Percentiles rank a stretch among this genome's conserved stretches.
Conservation (phyloP, 1,140 invertebrate genomes). For the Trichogramma pretiosum region DNA sequence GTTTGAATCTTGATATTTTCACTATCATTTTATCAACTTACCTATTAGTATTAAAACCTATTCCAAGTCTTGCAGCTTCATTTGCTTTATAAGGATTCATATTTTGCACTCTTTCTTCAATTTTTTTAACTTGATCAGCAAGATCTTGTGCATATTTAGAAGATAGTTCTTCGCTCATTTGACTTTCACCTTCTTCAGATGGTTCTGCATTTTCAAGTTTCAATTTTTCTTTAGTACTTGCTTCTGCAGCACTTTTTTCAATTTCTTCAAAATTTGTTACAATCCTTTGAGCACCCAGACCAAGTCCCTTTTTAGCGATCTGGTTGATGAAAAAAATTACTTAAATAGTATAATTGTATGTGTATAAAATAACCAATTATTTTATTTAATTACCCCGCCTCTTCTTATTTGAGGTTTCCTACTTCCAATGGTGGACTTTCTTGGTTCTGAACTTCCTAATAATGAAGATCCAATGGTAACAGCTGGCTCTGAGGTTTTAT, state of each 20-base stretch:
- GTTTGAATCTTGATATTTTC: no score
- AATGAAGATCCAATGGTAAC: conserved; percentile 33
- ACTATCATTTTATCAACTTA: conserved; percentile 27
- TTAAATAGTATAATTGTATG: neutral
- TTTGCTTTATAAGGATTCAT: conserved; percentile 80
- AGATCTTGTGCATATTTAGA: conserved; percentile 69
- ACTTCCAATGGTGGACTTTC: conserved; percentile 66
- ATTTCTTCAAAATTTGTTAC: conserved; percentile 93
- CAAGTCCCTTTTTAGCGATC: conserved; percentile 75
- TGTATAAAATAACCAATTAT: conserved; percentile 9
- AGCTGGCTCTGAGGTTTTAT: conserved; percentile 26
- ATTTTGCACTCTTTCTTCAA: conserved; percentile 67
- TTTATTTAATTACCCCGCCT: conserved; percentile 49
- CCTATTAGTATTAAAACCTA: conserved; percentile 68
- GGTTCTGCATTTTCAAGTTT: conserved; percentile 32
- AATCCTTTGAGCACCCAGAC: conserved; percentile 93
- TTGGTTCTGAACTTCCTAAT: conserved; percentile 41
- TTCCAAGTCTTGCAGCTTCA: conserved; percentile 87
- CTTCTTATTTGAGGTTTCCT: conserved; percentile 59
- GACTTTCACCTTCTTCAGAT: conserved; percentile 29
- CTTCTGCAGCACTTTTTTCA: conserved; percentile 73
- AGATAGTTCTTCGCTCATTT: conserved; percentile 70
- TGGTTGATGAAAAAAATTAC: conserved; percentile 30
- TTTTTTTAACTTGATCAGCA: conserved; percentile 64
- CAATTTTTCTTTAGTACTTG: conserved; percentile 66